Evolutionary conservation across 2,888 invertebrate genomes (phyloP).

Genomic region (Germaria angustata): DNA sequence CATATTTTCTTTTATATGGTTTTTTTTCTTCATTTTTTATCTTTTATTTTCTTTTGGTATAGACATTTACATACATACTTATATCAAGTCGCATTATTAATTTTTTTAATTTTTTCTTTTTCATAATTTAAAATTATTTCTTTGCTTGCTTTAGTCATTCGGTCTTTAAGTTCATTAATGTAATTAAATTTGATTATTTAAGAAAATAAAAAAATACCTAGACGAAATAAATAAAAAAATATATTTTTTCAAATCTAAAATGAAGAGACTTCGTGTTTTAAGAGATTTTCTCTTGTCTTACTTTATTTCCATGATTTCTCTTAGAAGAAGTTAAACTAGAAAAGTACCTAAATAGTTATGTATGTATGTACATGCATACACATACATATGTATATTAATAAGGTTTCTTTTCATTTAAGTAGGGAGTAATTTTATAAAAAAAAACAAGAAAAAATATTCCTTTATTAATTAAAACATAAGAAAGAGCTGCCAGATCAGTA

Average conservation of each 20-base stretch:
- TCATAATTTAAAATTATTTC: conserved; percentile 28
- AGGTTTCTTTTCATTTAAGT: conserved; percentile 42
- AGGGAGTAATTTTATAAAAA: conserved; percentile 38
- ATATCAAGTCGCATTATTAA: conserved; percentile 12
- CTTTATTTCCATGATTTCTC: background rate
- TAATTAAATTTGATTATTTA: conserved; percentile 57
- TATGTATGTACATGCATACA: too few relatives aligned
- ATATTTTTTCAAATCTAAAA: background rate
- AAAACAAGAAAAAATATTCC: conserved; percentile 8
- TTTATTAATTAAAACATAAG: conserved; percentile 44
- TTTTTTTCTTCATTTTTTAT: conserved; percentile 14
- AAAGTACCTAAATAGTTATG: too few relatives aligned
- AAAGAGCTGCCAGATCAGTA: conserved; percentile 39
- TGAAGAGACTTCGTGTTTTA: conserved; percentile 15
- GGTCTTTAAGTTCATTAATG: conserved; percentile 42
- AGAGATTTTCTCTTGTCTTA: conserved; percentile 12
- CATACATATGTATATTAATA: conserved; percentile 27
- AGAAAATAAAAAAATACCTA: conserved; percentile 38
- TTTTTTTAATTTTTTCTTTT: background rate
- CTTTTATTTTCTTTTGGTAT: conserved; percentile 33
- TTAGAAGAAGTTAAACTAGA: conserved; percentile 3
- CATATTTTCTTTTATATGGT: conserved; percentile 23
- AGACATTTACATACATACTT: conserved; percentile 48
- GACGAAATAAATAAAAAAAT: conserved; percentile 17
- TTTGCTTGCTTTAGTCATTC: conserved; percentile 11